Evolutionary conservation across 2,113 vertebrate genomes (phyloP), one percentile per base, ranked within the genome.

Genomic region (Benitochromis conjunctus): DNA sequence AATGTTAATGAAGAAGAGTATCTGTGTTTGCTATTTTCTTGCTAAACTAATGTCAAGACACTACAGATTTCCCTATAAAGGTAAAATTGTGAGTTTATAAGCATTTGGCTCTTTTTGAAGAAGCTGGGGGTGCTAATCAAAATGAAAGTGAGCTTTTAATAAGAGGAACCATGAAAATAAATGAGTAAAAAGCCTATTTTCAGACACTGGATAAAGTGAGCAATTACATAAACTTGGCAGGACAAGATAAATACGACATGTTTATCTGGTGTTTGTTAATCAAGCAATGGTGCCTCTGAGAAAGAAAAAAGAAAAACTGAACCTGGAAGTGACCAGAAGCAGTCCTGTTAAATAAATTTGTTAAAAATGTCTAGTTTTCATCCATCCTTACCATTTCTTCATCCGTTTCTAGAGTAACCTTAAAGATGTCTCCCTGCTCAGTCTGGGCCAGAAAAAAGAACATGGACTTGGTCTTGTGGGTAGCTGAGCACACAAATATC

Each of bases 401-500:
- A 88, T 99, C 99, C 0, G 98, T 99, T 95, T 99, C 99, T 90
- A 99, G 93, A 9, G 99, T 99, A 81, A 99, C 98, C 92, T 99
- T 99, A 87, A 99, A 99, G 89, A 99, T 99, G 92, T 99, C 99
- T 3, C 99, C 99, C 91, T 99, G 99, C 95, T 99, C 98, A 0
- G 99, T 99, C 94, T 99, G 99, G 51, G 98, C 98, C 95, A 99
- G 94, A 95, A 99, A 99, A 94, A 99, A 99, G 94, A 99, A 99
- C 99, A 99, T 99, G 29, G 98, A 98, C 89, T 99, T 99, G 94
- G 98, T 99, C 94, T 99, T 99, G 95, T 99, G 99, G 3, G 99
- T 99, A 29, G 99, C 99, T 71, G 99, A 99, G 94, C 99, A 99
- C 87, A 99, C 99, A 90, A 99, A 99, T 90, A 99, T 99, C 99